Conservation (phyloP, 2,888 invertebrate genomes). For the Agrilus mali region DNA sequence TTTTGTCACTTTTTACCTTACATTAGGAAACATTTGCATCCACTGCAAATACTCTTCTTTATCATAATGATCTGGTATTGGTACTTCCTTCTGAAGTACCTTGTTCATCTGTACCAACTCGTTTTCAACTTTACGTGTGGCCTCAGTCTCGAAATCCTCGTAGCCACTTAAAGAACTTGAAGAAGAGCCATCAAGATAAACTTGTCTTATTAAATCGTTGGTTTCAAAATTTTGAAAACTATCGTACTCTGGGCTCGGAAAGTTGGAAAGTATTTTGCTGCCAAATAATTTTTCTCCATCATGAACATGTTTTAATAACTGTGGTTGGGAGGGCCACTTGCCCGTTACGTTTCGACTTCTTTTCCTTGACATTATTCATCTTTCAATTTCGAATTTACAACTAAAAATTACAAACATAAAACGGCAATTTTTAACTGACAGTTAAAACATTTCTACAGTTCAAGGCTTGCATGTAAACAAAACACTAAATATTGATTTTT, state of each 20-base stretch:
- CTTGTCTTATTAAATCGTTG: background rate
- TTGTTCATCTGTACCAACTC: conserved; percentile 46
- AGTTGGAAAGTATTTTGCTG: background rate
- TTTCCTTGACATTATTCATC: conserved; percentile 15
- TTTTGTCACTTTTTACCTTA: conserved; percentile 32
- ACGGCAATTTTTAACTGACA: background rate
- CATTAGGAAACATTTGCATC: conserved; percentile 44
- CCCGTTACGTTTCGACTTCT: conserved; percentile 15
- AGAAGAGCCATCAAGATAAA: conserved; percentile 11
- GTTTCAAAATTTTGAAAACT: background rate
- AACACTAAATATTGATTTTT: too few relatives aligned
- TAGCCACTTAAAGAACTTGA: conserved; percentile 37
- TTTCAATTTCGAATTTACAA: background rate
- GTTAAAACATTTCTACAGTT: conserved; percentile 5
- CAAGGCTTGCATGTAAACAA: conserved; percentile 21
- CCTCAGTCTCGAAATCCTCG: conserved; percentile 40
- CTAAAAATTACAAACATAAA: background rate
- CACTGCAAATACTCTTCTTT: conserved; percentile 46
- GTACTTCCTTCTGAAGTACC: conserved; percentile 42
- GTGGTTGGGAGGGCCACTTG: conserved; percentile 11
- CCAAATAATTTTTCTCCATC: conserved; percentile 4
- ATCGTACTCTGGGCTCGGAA: too few relatives aligned
- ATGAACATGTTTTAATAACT: conserved; percentile 6
- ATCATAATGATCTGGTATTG: conserved; percentile 37
- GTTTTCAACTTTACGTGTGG: conserved; percentile 36